Percentiles rank a stretch among this genome's conserved stretches.
These are phyloP conservation scores for Crocallis elinguaria DNA, from an alignment of 2,888 invertebrate genomes.

Conservation along the genomic window DNA sequence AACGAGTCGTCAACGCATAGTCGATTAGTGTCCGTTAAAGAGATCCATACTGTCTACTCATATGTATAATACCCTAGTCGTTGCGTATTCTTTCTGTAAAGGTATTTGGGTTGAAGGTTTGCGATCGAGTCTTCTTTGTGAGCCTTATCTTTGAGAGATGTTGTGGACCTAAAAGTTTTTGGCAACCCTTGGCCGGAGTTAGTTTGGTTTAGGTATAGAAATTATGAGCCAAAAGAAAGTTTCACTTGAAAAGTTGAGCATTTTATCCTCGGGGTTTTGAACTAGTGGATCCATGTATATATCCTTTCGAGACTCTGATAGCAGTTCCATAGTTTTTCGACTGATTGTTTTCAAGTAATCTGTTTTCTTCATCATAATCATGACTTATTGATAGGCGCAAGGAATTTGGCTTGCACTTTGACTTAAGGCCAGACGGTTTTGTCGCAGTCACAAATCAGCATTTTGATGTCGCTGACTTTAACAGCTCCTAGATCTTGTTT, in stretches of 20 bases:
- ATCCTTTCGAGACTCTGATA: neutral
- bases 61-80: constrained; percentile 23
- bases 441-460: too few relatives aligned
- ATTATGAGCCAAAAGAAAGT: constrained; percentile 18
- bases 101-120: constrained; percentile 24
- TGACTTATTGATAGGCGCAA: too few relatives aligned
- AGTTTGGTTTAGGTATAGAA: constrained; percentile 19
- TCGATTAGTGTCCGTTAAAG: neutral
- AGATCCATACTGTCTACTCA: constrained; percentile 25
- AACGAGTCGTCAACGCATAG: neutral
- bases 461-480: too few relatives aligned
- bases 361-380: too few relatives aligned
- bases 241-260: constrained; percentile 2
- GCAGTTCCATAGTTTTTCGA: neutral
- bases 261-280: neutral
- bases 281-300: neutral
- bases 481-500: too few relatives aligned
- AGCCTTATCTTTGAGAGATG: constrained; percentile 27
- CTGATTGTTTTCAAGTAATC: too few relatives aligned
- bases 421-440: too few relatives aligned
- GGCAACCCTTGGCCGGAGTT: constrained; percentile 15
- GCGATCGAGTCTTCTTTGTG: constrained; percentile 24
- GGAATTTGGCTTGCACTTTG: too few relatives aligned
- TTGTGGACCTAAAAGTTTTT: constrained; percentile 26
- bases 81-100: constrained; percentile 23